Evolutionary conservation across 1,140 invertebrate genomes (phyloP), one percentile per base, ranked within the genome.

Genomic region (Bombus cullumanus): DNA sequence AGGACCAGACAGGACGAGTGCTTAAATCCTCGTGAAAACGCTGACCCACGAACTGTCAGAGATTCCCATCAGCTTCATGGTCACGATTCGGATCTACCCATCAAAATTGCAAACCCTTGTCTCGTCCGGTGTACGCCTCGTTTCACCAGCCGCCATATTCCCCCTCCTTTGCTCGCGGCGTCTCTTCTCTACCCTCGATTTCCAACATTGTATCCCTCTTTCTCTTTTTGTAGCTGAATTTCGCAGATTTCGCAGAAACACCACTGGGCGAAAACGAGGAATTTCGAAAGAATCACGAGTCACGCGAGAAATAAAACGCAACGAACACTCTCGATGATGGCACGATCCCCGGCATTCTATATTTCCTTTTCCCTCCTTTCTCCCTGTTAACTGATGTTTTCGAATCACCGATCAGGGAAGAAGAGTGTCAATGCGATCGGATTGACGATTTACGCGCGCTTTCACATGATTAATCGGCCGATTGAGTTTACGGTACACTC

Each of bases 61-160:
- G 39, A 79, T 80, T 71, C 68, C 66, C 83, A 85, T 85, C 83
- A 72, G 83, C 75, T 47, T 72, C 53, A 72, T 72, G 66, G 66
- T 81, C 68, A 64, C 83, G 83, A 81, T 64, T 73, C 53, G 57
- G 68, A 81, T 72, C 83, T 47, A 72, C 57, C 68, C 41, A 64
- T 81, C 83, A 64, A 85, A 85, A 80, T 81, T 72, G 77, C 77
- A 57, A 62, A 75, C 62, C 81, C 62, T 83, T 78, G 81, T 83
- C 81, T 83, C 62, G 18, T 53, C 25, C 53, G 28, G 25, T 9
- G 8, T 8, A 13, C 57, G 37, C 41, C n/a, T 12, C 47, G 47
- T 53, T 53, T 53, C 47, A 53, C 47, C 47, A 53, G 47, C 6
- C 47, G 6, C 47, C 18, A 53, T 53, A 22, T 53, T 47, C 18